These are phyloP conservation scores for Tolmerus cingulatus DNA, from an alignment of 2,888 invertebrate species.

Conservation along the genomic window DNA sequence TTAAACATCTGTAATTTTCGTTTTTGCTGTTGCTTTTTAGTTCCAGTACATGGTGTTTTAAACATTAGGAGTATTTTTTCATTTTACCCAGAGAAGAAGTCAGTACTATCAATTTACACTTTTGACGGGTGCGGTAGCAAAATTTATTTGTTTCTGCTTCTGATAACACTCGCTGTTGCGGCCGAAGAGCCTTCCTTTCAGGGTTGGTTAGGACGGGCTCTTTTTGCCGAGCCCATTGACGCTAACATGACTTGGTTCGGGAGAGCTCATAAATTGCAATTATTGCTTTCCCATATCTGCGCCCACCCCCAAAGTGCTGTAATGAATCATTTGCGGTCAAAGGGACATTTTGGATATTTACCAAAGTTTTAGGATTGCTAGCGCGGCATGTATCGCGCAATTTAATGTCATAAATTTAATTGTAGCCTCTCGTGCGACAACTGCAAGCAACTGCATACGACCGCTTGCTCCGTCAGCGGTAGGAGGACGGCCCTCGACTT, in stretches of 20 bases:
- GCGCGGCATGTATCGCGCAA: slow-evolving; percentile 36
- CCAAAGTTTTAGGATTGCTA: slow-evolving; percentile 37
- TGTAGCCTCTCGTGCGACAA: slow-evolving; percentile 41
- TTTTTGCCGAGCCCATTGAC: not conserved
- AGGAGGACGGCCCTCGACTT: not conserved
- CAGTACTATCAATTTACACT: not conserved
- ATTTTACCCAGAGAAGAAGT: too few relatives aligned
- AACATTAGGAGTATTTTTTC: too few relatives aligned
- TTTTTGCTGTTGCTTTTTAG: too few relatives aligned
- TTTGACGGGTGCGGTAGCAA: not conserved
- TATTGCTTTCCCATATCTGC: slow-evolving; percentile 28
- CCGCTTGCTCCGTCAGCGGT: not conserved
- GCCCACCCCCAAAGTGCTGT: not conserved
- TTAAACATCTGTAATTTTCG: too few relatives aligned
- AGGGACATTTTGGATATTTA: slow-evolving; percentile 42
- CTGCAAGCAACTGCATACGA: slow-evolving; percentile 4
- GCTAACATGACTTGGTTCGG: not conserved
- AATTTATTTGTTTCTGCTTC: not conserved
- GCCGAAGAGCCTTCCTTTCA: not conserved
- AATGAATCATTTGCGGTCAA: slow-evolving; percentile 43
- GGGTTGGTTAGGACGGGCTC: not conserved
- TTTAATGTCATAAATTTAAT: slow-evolving; percentile 41
- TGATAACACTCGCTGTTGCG: not conserved
- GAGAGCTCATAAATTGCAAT: slow-evolving; percentile 4
- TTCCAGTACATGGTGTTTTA: too few relatives aligned